Evolutionary conservation across 2,113 vertebrate species (phyloP), one percentile per base, ranked within the genome.

Genomic region (Pavo muticus): DNA sequence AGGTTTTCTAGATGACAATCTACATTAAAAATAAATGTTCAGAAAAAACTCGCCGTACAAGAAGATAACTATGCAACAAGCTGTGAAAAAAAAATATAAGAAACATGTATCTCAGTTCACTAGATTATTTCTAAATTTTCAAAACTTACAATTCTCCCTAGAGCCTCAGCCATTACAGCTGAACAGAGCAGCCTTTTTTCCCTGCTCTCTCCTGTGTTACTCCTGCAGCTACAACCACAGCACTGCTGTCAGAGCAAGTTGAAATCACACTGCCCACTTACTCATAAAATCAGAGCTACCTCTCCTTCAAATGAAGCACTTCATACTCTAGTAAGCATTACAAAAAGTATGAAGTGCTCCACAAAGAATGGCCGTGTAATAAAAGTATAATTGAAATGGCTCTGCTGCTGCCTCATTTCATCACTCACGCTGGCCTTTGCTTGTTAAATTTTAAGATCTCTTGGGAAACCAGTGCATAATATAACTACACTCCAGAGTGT

Each of bases 401-500:
- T 93, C 18, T 78, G 56, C 90, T 79, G 80, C 94, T 94, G 93
- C 94, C 90, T 87, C 92, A 81, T 94, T 95, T 71, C 76, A 97
- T 92, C 87, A 95, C 84, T 78, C 74, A 81, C 37, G 48, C 81
- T 79, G 77, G 80, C 84, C 90, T 88, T 88, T 92, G 84, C 89
- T 95, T 94, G 88, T 90, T 97, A 97, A 97, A 96, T 94, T 91
- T 96, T 95, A 94, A 97, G 86, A 74, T 93, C 73, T 84, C 71
- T 96, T 94, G 87, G 96, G 93, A 97, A 91, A 93, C 29, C 50
- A 92, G 71, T 82, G 79, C 78, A 84, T 89, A 96, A 78, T 77
- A 60, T 94, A 97, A 96, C 72, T 88, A 90, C 83, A 84, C 90
- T 96, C 83, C 79, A 50, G 74, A 81, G 83, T 87, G 78, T 97